These are phyloP conservation scores for Crocuta crocuta DNA, from an alignment of 2,113 vertebrate species.

Conservation along the genomic window DNA sequence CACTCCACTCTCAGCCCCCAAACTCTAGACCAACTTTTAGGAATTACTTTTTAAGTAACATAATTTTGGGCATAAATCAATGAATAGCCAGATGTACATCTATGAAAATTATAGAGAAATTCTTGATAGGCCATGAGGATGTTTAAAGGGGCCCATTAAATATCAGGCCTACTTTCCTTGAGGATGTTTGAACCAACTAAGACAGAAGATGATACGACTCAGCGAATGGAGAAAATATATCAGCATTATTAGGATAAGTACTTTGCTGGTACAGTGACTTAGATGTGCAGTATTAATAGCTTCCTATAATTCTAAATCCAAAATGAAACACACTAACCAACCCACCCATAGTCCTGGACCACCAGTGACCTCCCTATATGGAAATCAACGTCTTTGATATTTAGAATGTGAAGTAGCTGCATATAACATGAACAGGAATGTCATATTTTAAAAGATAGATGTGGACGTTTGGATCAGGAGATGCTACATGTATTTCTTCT, in stretches of 20 bases:
- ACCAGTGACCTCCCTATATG: not conserved
- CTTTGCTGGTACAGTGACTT: not conserved
- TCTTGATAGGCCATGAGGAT: not conserved
- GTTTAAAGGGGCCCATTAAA: not conserved
- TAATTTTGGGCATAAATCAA: not conserved
- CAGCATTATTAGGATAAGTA: not conserved
- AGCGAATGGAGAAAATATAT: not conserved
- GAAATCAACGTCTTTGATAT: not conserved
- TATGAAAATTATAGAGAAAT: not conserved
- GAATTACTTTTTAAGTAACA: not conserved
- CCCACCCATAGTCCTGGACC: not conserved
- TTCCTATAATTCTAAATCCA: conserved; percentile 3
- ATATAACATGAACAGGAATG: too few species aligned
- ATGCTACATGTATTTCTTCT: not conserved
- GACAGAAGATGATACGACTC: not conserved
- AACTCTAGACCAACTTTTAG: not conserved
- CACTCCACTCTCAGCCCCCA: not conserved
- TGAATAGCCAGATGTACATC: not conserved
- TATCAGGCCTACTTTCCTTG: not conserved
- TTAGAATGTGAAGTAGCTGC: not conserved
- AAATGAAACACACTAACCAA: not conserved
- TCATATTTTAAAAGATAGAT: too few species aligned
- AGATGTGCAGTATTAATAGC: not conserved
- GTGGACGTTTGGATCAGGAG: too few species aligned
- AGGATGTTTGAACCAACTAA: not conserved